These are phyloP conservation scores for Sebastes goodei DNA, from an alignment of 2,797 vertebrate species.

Conservation along the genomic window DNA sequence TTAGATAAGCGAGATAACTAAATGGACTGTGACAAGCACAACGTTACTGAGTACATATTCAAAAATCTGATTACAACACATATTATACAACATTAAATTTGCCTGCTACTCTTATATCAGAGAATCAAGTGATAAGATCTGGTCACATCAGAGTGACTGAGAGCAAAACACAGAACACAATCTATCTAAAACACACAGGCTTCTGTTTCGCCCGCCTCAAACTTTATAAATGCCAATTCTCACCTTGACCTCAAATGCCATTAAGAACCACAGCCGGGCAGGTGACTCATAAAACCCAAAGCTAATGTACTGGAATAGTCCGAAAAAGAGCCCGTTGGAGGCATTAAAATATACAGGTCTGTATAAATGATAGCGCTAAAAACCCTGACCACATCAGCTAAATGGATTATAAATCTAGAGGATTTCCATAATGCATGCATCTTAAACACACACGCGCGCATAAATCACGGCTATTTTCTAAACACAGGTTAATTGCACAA, in stretches of 20 bases:
- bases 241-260: slow-evolving; percentile 85
- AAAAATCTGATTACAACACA: slow-evolving; percentile 35
- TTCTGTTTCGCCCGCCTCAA: slow-evolving; percentile 77
- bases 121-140: slow-evolving; percentile 31
- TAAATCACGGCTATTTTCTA: slow-evolving; percentile 99
- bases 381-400: slow-evolving; percentile 97
- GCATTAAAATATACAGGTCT: slow-evolving; percentile 94
- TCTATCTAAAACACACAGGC: slow-evolving; percentile 61
- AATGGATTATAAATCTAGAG: slow-evolving; percentile 99
- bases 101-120: slow-evolving; percentile 17
- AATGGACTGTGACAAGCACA: slow-evolving; percentile 11
- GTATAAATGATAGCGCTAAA: slow-evolving; percentile 99
- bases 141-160: slow-evolving; percentile 40
- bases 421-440: slow-evolving; percentile 99
- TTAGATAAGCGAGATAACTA: slow-evolving; percentile 35
- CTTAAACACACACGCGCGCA: slow-evolving; percentile 90
- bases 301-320: slow-evolving; percentile 90
- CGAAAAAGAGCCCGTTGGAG: slow-evolving; percentile 87
- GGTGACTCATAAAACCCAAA: slow-evolving; percentile 91
- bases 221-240: slow-evolving; percentile 90
- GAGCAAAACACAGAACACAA: slow-evolving; percentile 56
- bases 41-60: slow-evolving; percentile 17
- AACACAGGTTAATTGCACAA: slow-evolving; percentile 98
- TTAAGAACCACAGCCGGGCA: slow-evolving; percentile 78
- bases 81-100: slow-evolving; percentile 23